Evolutionary conservation across 2,888 invertebrate genomes (phyloP).

Genomic region (Lathronympha strigana): DNA sequence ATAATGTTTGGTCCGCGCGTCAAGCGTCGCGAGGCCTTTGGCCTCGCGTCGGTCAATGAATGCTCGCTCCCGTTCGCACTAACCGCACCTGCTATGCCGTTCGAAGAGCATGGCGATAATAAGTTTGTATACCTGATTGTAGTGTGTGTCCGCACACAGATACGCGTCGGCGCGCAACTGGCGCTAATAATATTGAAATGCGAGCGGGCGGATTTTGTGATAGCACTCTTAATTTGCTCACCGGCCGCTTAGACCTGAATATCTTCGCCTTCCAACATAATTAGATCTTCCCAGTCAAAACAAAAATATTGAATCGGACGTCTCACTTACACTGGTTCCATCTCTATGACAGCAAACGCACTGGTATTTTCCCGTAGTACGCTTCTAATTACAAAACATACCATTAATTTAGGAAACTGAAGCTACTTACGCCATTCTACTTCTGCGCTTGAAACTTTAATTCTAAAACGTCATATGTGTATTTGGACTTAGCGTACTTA

Average conservation of each 20-base stretch:
- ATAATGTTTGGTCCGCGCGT: too few relatives aligned
- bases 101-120: too few relatives aligned
- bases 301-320: not conserved
- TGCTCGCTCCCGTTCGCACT: too few relatives aligned
- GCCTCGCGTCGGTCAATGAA: too few relatives aligned
- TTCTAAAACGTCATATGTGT: not conserved
- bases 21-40: too few relatives aligned
- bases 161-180: too few relatives aligned
- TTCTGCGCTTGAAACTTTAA: not conserved
- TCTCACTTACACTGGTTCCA: not conserved
- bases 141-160: too few relatives aligned
- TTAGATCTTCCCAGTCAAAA: not conserved
- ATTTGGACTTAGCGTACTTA: not conserved
- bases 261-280: not conserved
- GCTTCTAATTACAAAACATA: not conserved
- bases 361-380: slow-evolving; percentile 1
- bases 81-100: too few relatives aligned
- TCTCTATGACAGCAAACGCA: not conserved
- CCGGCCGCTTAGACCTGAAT: not conserved
- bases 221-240: too few relatives aligned
- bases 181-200: too few relatives aligned
- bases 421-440: not conserved
- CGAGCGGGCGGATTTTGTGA: too few relatives aligned
- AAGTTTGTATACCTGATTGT: too few relatives aligned
- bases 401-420: not conserved